Evolutionary conservation across 2,113 vertebrate species (phyloP).

Genomic region (Verasper variegatus): DNA sequence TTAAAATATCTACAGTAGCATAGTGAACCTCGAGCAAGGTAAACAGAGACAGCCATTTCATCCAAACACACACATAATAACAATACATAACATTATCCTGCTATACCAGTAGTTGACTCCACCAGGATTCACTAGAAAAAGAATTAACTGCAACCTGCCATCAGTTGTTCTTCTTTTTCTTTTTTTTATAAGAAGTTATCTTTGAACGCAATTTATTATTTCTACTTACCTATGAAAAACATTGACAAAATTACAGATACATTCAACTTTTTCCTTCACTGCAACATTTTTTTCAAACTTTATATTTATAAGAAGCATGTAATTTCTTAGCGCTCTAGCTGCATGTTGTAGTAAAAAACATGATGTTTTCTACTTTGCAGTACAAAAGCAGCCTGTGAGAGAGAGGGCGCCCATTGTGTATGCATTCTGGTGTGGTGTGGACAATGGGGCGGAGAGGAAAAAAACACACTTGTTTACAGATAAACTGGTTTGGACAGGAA

Average conservation of each 20-base stretch:
- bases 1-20: constrained; percentile 58
- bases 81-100: constrained; percentile 57
- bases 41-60: constrained; percentile 65
- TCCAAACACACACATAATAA: constrained; percentile 64
- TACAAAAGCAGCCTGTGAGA: constrained; percentile 54
- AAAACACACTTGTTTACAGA: constrained; percentile 84
- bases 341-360: constrained; percentile 44
- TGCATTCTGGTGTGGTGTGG: constrained; percentile 73
- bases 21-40: constrained; percentile 60
- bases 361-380: constrained; percentile 52
- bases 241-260: not conserved
- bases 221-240: not conserved
- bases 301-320: constrained; percentile 6
- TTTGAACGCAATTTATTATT: not conserved
- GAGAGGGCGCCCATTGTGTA: constrained; percentile 71
- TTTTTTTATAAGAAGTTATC: no score
- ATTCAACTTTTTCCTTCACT: not conserved
- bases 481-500: constrained; percentile 85
- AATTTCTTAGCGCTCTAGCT: constrained; percentile 15
- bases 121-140: constrained; percentile 25
- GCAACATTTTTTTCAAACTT: not conserved
- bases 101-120: constrained; percentile 36
- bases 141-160: constrained; percentile 23
- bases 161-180: constrained; percentile 8
- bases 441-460: constrained; percentile 79